Base-by-base conservation (phyloP, 2,797 vertebrate species). In the Jordanella pulchra region DNA sequence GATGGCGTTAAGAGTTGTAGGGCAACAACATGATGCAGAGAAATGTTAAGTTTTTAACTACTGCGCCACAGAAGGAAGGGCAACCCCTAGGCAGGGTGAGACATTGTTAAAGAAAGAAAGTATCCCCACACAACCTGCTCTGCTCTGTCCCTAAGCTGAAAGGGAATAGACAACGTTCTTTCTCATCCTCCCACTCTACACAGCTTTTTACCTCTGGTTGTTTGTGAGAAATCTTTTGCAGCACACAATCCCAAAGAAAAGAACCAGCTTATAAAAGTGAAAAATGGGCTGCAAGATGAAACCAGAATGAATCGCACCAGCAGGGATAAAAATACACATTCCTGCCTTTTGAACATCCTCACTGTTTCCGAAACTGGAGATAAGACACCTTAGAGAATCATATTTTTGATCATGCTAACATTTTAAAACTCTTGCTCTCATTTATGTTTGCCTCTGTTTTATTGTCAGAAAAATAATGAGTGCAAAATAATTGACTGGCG, bases 41-140 rank as follows among this genome's bases (percentile, higher is more conserved):
- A 80, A 88, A 86, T 82, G 79, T 74, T 76, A 67, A 75, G 80
- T 73, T 78, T 84, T 69, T 21, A 53, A 67, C 80, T 66, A 77
- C 65, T 75, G 69, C 69, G 69, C 89, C 75, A 87, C 67, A 84
- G 76, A 73, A 70, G 82, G 54, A 80, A 75, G 84, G 80, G 84
- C 81, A 78, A 85, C 85, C 90, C 85, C 47, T 71, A 87, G 88
- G 89, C 88, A 44, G 78, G 73, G 87, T 84, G 70, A 87, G 83
- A 88, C 83, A 69, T 73, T 82, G 90, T 90, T 92, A 90, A 86
- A 87, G 86, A 89, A 85, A 84, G 85, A 83, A 80, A 86, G 87
- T 89, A 89, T 91, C 88, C 89, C 91, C 86, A 90, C 87, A 84
- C 90, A 91, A 91, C 89, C 90, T 91, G 91, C 89, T 91, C 87